A percentile compares a stretch with the other conserved stretches of the same genome.
Conservation (phyloP, 1,140 invertebrate genomes). For the Chironomus tepperi region DNA sequence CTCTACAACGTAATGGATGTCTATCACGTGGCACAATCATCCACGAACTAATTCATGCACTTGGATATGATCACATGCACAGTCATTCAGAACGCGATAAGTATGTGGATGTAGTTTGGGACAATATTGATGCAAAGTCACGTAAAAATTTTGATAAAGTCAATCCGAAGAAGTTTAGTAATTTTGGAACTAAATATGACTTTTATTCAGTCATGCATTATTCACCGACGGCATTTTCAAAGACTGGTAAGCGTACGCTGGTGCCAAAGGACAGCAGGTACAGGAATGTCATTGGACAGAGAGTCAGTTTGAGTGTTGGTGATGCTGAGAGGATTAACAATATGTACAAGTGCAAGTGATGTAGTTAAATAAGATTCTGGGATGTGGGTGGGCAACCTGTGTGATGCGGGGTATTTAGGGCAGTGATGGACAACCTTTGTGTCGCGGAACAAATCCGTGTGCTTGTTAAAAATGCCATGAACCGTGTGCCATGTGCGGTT, state of each 20-base stretch:
- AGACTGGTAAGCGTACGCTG: constrained; percentile 42
- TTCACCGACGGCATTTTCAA: constrained; percentile 51
- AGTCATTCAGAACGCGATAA: constrained; percentile 57
- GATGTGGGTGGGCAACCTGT: too few species aligned
- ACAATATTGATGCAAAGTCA: constrained; percentile 53
- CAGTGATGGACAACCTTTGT: too few species aligned
- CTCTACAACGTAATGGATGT: background rate
- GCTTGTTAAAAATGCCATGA: too few species aligned
- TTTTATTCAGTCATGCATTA: constrained; percentile 68
- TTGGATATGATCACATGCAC: constrained; percentile 67
- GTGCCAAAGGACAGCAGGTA: background rate
- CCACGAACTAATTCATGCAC: constrained; percentile 60
- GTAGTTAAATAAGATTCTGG: too few species aligned
- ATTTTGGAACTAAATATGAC: constrained; percentile 55
- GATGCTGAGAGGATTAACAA: constrained; percentile 36
- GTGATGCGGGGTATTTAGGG: too few species aligned
- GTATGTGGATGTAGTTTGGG: constrained; percentile 54
- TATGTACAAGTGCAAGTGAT: background rate
- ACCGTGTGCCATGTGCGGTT: too few species aligned
- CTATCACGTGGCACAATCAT: constrained; percentile 38
- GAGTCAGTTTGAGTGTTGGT: constrained; percentile 53
- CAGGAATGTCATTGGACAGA: constrained; percentile 46
- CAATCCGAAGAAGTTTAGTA: constrained; percentile 49
- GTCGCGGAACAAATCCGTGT: too few species aligned
- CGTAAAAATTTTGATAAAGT: constrained; percentile 65